Conservation (phyloP, 1,140 invertebrate genomes). For the Phthorimaea operculella region DNA sequence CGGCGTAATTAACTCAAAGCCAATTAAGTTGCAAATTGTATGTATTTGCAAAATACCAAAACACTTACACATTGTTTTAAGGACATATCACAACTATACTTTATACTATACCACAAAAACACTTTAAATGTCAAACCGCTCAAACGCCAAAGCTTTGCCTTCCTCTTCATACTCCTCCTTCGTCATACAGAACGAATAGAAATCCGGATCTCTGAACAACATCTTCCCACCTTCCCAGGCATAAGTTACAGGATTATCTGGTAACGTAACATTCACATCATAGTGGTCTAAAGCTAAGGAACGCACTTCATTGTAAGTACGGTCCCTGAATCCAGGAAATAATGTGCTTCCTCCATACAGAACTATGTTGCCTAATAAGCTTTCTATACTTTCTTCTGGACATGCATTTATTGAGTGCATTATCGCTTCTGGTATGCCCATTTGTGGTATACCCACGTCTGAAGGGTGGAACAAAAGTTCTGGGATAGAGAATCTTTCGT, state of each 20-base stretch:
- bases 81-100: too few relatives aligned
- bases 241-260: constrained; percentile 83
- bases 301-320: constrained; percentile 84
- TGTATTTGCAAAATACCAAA: too few relatives aligned
- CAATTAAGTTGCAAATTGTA: too few relatives aligned
- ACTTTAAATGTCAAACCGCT: constrained; percentile 78
- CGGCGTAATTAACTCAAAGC: too few relatives aligned
- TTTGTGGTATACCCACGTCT: constrained; percentile 93
- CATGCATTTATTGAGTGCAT: constrained; percentile 78
- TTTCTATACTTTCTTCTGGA: constrained; percentile 82
- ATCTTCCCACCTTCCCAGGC: constrained; percentile 88
- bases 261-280: constrained; percentile 71
- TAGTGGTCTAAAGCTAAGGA: constrained; percentile 80
- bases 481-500: constrained; percentile 92
- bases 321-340: constrained; percentile 86
- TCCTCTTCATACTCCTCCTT: constrained; percentile 91
- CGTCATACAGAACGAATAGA: constrained; percentile 79
- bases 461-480: constrained; percentile 96
- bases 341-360: constrained; percentile 90
- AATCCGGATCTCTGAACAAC: constrained; percentile 79
- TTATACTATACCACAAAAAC: too few relatives aligned
- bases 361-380: constrained; percentile 89
- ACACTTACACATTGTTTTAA: too few relatives aligned
- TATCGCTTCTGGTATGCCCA: constrained; percentile 94
- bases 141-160: constrained; percentile 76